A percentile compares a stretch with the other conserved stretches of the same genome.
Conservation (phyloP, 2,113 vertebrate species). For the Labeo rohita region DNA sequence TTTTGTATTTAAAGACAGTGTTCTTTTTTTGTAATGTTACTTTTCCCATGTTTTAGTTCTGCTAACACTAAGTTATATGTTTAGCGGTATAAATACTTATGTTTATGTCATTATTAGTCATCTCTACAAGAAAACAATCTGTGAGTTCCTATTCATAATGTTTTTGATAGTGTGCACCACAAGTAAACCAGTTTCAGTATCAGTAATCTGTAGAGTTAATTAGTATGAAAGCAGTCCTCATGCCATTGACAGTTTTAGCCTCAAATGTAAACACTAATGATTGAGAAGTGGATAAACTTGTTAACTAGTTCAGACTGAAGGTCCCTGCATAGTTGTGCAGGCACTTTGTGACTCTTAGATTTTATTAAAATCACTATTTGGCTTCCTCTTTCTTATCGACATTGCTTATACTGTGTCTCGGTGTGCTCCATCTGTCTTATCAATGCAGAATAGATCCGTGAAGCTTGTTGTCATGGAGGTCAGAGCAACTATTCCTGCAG, state of each 20-base stretch:
- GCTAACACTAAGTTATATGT: neutral
- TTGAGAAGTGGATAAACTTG: constrained; percentile 30
- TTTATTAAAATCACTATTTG: constrained; percentile 17
- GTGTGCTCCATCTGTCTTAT: constrained; percentile 37
- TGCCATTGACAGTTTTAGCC: constrained; percentile 18
- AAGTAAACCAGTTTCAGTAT: neutral
- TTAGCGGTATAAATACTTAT: neutral
- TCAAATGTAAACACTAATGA: neutral
- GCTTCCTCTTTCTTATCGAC: neutral
- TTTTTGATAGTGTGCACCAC: neutral
- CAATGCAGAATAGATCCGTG: constrained; percentile 35
- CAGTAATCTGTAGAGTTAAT: neutral
- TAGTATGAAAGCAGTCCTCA: constrained; percentile 13
- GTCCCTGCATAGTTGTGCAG: neutral
- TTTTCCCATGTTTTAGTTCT: neutral
- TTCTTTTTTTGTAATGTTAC: neutral
- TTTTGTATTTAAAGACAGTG: neutral
- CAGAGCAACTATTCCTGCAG: constrained; percentile 47
- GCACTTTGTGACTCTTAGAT: neutral
- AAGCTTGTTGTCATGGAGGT: constrained; percentile 51
- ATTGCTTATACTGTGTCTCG: constrained; percentile 21
- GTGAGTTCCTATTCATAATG: neutral
- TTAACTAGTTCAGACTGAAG: constrained; percentile 16
- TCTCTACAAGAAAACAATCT: neutral
- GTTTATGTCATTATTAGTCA: neutral